These are phyloP conservation scores for Rhea pennata DNA, from an alignment of 2,113 vertebrate genomes.

Conservation along the genomic window DNA sequence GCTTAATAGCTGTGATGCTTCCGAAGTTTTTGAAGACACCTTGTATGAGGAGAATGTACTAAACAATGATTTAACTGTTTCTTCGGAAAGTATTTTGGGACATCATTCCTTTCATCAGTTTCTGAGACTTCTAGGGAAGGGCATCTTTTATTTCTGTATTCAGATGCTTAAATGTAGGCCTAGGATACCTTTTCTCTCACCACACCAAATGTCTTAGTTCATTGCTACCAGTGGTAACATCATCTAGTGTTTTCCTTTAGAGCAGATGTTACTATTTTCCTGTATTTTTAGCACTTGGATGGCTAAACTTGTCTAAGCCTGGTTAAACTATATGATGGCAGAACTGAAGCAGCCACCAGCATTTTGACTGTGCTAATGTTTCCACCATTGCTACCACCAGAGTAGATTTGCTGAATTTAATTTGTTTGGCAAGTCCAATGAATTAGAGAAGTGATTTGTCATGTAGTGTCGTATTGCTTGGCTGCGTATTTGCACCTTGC, in stretches of 20 bases:
- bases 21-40: not conserved
- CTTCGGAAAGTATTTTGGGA: not conserved
- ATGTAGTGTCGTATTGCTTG: conserved; percentile 31
- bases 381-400: not conserved
- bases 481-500: conserved; percentile 31
- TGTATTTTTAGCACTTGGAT: conserved; percentile 45
- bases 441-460: conserved; percentile 64
- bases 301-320: conserved; percentile 55
- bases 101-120: not conserved
- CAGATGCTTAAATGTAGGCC: not conserved
- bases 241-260: conserved; percentile 10
- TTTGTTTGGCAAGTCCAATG: conserved; percentile 63
- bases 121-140: not conserved
- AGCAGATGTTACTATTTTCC: conserved; percentile 43
- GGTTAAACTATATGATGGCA: conserved; percentile 48
- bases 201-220: not conserved
- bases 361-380: conserved; percentile 8
- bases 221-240: conserved; percentile 1
- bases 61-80: not conserved
- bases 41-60: not conserved
- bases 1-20: not conserved
- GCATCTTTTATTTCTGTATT: not conserved
- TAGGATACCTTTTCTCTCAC: not conserved
- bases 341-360: conserved; percentile 31
- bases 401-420: conserved; percentile 49